Base-by-base conservation (phyloP, 2,888 invertebrate species). In the Agrochola litura region DNA sequence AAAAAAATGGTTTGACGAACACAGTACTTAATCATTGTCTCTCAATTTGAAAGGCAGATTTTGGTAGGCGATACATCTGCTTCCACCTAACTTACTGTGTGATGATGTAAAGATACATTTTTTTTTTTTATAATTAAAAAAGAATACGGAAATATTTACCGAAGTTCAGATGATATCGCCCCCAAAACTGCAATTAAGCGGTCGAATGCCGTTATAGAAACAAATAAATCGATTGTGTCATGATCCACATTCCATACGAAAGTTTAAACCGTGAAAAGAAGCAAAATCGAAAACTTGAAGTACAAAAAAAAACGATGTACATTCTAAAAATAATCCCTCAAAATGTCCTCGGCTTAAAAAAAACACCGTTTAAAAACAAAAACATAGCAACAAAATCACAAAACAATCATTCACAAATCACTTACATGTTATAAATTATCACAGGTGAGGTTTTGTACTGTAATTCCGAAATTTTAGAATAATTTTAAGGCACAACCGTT, bases 401-500 rank as follows among this genome's bases (percentile, higher is more conserved):
- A 56, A 52, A 52, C 1, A 25, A 30, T 8, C 6, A 56, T 14
- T 22, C 25, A 79, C 4, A 49, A 37, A 10, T n/a, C n/a, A 73
- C 76, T 81, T 58, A 84, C 71, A 72, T 61, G 0, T 25, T 67
- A 63, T 37, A 85, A 76, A 82, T 30, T 1, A 75, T 73, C 58
- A 85, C 77, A 82, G 54, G 19, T 60, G 25, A 54, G 5, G 25
- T 0, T 46, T 73, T 65, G 52, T 61, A 82, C 61, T 60, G 0
- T 5, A 14, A 19, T 6, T 10, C 6, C 5, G 3, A 6, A n/a
- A 71, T 19, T 73, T 77, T 83, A 67, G 73, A 83, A 79, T 79
- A 64, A 25, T 14, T 43, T 25, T 71, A 75, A 80, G 72, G 85
- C 82, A 76, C 89, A 75, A 66, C 77, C 80, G 67, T 79, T 76